phyloP scores from a whole-genome alignment of 2,888 invertebrate genomes.

The Drosophila hawaiiensis region DNA sequence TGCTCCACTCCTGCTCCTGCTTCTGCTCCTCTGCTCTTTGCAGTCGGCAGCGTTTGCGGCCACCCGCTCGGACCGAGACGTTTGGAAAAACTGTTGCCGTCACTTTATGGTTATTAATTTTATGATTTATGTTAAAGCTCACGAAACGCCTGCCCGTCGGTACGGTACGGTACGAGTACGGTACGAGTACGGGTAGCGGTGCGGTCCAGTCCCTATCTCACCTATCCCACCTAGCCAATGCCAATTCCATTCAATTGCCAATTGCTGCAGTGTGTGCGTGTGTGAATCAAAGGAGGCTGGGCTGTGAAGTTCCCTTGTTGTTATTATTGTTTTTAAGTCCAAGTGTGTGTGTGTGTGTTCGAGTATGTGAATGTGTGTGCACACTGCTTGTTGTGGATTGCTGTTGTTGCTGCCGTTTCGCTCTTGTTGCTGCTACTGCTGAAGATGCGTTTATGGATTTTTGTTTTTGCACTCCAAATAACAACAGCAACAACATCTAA shows the following conservation, averaged over 20 bases:
- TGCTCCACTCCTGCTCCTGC: background rate
- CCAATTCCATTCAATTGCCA: conserved; percentile 54
- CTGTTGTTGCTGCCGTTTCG: conserved; percentile 62
- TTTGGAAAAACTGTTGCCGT: conserved; percentile 80
- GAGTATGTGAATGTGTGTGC: conserved; percentile 7
- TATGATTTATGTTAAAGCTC: conserved; percentile 85
- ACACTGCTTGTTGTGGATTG: conserved; percentile 49
- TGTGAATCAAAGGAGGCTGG: conserved; percentile 54
- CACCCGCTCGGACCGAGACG: conserved; percentile 65
- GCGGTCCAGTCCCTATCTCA: conserved; percentile 17
- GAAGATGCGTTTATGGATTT: conserved; percentile 76
- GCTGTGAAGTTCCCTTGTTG: conserved; percentile 30
- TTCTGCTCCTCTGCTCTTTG: background rate
- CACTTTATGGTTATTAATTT: conserved; percentile 85
- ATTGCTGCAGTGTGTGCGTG: conserved; percentile 54
- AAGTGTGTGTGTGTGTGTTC: conserved; percentile 28
- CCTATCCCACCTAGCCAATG: conserved; percentile 39
- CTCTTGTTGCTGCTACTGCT: conserved; percentile 51
- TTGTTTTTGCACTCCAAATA: conserved; percentile 65
- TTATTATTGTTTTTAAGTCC: conserved; percentile 13
- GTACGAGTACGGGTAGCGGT: background rate
- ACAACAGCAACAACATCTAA: conserved; percentile 37
- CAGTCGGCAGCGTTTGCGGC: conserved; percentile 34
- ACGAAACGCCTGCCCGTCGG: conserved; percentile 65
- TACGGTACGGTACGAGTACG: conserved; percentile 1